phyloP scores from a whole-genome alignment of 2,888 invertebrate species.

The Lasioglossum vierecki region DNA sequence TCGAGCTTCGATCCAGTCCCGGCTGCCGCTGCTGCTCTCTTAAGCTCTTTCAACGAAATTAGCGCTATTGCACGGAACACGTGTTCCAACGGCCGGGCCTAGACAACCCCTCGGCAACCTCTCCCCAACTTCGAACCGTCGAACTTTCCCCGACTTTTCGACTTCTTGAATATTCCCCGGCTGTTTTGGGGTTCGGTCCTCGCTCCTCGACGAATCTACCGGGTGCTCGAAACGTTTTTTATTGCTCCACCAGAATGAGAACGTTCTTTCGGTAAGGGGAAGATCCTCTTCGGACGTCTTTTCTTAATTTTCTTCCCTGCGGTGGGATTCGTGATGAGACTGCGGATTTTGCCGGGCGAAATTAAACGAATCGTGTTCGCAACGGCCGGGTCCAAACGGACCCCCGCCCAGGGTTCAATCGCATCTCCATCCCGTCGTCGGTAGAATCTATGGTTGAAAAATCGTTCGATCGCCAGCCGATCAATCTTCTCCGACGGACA shows the following conservation, averaged over 20 bases:
- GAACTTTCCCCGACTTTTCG: conserved; percentile 21
- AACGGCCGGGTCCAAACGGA: neutral
- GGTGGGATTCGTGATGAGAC: neutral
- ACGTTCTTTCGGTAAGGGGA: neutral
- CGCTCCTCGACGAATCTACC: neutral
- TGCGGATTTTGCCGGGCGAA: neutral
- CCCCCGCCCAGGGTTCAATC: neutral
- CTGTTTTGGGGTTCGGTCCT: neutral
- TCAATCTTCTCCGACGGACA: conserved; percentile 26
- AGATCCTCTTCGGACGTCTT: neutral
- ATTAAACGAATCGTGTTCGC: neutral
- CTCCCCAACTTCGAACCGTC: neutral
- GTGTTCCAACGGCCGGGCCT: conserved; percentile 6
- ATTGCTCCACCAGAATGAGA: neutral
- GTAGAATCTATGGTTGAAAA: neutral
- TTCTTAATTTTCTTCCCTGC: neutral
- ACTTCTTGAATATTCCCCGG: neutral
- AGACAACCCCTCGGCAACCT: conserved; percentile 6
- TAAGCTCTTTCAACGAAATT: conserved; percentile 54
- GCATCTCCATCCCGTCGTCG: neutral
- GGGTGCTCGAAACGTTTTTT: neutral
- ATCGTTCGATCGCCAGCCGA: conserved; percentile 22
- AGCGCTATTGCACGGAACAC: conserved; percentile 33
- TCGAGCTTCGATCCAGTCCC: conserved; percentile 29
- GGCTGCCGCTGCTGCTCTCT: conserved; percentile 2